A percentile compares a stretch with the other conserved stretches of the same genome.
These are phyloP conservation scores for Trichechus manatus DNA, from an alignment of 2,113 vertebrate genomes.

Conservation along the genomic window DNA sequence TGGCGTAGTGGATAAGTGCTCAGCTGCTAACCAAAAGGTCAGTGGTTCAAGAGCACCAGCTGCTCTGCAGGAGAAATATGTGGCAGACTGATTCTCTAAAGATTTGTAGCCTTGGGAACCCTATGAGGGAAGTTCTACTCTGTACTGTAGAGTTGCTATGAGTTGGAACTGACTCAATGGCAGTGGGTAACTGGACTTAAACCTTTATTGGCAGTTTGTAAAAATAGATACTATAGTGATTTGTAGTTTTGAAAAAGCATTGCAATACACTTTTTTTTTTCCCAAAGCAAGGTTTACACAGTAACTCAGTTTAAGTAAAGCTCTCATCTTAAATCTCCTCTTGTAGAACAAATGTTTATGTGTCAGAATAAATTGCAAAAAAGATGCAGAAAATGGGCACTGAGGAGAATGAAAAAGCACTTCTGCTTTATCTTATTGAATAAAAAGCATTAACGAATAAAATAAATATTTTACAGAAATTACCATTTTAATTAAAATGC, in stretches of 20 bases:
- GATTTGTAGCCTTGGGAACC: not conserved
- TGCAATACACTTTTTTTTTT: not conserved
- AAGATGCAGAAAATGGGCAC: not conserved
- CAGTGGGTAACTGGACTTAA: not conserved
- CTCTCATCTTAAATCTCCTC: not conserved
- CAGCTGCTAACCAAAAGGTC: no score
- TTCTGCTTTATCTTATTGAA: not conserved
- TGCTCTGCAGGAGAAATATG: no score
- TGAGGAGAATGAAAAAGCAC: not conserved
- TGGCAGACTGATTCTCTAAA: no score
- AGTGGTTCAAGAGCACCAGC: no score
- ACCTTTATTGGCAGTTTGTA: not conserved
- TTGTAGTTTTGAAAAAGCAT: conserved; percentile 18
- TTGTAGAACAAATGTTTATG: conserved; percentile 17
- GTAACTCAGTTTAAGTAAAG: conserved; percentile 23
- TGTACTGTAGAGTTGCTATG: not conserved
- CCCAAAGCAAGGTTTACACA: not conserved
- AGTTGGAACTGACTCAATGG: not conserved
- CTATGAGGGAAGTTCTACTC: not conserved
- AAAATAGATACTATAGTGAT: not conserved
- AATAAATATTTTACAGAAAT: conserved; percentile 65
- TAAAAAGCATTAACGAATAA: conserved; percentile 9
- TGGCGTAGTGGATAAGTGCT: no score
- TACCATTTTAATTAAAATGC: conserved; percentile 69
- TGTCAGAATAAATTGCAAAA: conserved; percentile 45